Evolutionary conservation across 2,113 vertebrate genomes (phyloP), one percentile per base, ranked within the genome.

Genomic region (Gallinago paraguaiae): DNA sequence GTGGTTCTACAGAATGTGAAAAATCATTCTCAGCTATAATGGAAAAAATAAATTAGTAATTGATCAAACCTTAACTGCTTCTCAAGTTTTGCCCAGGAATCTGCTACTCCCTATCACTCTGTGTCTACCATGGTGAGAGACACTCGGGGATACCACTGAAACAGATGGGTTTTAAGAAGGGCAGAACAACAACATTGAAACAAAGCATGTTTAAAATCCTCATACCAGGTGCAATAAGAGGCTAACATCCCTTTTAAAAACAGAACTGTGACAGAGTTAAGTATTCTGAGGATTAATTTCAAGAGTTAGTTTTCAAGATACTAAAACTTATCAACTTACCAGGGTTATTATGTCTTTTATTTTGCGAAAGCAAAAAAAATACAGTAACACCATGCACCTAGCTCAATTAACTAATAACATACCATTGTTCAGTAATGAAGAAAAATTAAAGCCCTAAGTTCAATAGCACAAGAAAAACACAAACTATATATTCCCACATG

Each of bases 281-380:
- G 90, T 80, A 88, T 25, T 80, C 31, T 31, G 41, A 81, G 12
- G 35, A 63, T 39, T 88, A 60, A 81, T 77, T 90, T 91, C 76
- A 80, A 86, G 33, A 72, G 28, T 28, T 30, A 54, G 17, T 30
- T 77, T 90, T 91, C 76, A 80, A 86, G 33, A 72, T 45, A 59
- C 10, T 46, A 5, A 54, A 87, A 74, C 6, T 77, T 77, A 72
- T 3, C 33, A 87, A 74, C 6, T 77, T 77, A 72, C 2, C 33
- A 28, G 4, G 9, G 7, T 6, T 78, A 84, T n/a, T 35, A 22
- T 27, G 75, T 41, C 10, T 88, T 64, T 57, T 10, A 59, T 28
- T 88, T 90, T n/a, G 41, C 28, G 70, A 91, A 82, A 63, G 20
- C 5, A 80, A 86, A 95, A 95, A 82, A 88, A 95, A 82, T 33